phyloP scores from a whole-genome alignment of 1,140 invertebrate genomes.

The Lepidostoma basale region DNA sequence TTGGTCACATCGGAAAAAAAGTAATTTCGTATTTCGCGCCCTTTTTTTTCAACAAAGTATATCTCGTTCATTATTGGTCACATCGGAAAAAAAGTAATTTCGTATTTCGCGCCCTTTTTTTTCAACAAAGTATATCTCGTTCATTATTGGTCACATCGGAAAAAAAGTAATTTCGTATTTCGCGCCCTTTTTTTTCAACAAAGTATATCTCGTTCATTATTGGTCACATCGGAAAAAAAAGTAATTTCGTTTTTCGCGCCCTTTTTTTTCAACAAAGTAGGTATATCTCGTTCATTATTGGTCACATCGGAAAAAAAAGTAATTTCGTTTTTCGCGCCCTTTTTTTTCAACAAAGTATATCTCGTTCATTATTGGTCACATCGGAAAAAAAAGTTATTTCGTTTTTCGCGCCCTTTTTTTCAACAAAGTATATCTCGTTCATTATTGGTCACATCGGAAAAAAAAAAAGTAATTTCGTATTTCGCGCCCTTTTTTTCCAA shows the following conservation, averaged over 20 bases:
- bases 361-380: neutral
- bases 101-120: neutral
- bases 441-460: neutral
- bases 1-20: neutral
- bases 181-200: neutral
- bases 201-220: neutral
- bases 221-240: too few relatives aligned
- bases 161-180: neutral
- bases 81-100: neutral
- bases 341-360: constrained; percentile 20
- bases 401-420: neutral
- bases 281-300: too few relatives aligned
- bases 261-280: too few relatives aligned
- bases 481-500: constrained; percentile 11
- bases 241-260: too few relatives aligned
- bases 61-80: neutral
- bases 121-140: neutral
- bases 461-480: constrained; percentile 1
- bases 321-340: constrained; percentile 1
- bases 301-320: too few relatives aligned
- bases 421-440: constrained; percentile 6
- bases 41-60: constrained; percentile 14
- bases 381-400: neutral
- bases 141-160: too few relatives aligned
- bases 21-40: constrained; percentile 1